Evolutionary conservation across 2,888 invertebrate species (phyloP).

Genomic region (Stenotaenia linearis): DNA sequence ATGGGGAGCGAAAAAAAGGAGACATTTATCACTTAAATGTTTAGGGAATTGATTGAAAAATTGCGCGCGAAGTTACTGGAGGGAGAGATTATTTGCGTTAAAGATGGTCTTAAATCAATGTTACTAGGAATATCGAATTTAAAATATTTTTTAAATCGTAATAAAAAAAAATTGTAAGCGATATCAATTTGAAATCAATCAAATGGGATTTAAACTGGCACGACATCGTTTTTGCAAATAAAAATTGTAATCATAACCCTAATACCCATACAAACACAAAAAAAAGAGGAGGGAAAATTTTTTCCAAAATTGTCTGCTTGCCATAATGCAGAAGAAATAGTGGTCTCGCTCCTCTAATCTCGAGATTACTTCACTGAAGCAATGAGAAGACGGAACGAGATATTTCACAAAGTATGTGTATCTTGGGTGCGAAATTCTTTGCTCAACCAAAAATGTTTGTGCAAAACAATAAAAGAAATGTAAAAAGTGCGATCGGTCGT

Average conservation of each 20-base stretch:
- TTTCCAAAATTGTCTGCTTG: neutral
- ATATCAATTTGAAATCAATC: neutral
- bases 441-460: no score
- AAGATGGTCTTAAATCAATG: neutral
- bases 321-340: neutral
- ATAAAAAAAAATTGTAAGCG: no score
- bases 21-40: constrained; percentile 9
- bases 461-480: no score
- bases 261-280: neutral
- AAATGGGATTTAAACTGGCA: neutral
- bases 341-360: neutral
- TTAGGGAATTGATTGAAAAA: constrained; percentile 1
- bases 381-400: neutral
- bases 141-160: neutral
- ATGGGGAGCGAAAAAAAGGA: neutral
- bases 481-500: no score
- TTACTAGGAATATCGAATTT: no score
- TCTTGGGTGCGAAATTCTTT: neutral
- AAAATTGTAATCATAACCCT: neutral
- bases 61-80: neutral
- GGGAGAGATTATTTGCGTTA: neutral
- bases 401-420: neutral
- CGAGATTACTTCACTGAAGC: neutral
- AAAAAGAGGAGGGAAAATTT: neutral
- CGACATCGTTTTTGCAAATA: neutral